Conservation (phyloP, 2,113 vertebrate genomes). For the Nothobranchius furzeri region DNA sequence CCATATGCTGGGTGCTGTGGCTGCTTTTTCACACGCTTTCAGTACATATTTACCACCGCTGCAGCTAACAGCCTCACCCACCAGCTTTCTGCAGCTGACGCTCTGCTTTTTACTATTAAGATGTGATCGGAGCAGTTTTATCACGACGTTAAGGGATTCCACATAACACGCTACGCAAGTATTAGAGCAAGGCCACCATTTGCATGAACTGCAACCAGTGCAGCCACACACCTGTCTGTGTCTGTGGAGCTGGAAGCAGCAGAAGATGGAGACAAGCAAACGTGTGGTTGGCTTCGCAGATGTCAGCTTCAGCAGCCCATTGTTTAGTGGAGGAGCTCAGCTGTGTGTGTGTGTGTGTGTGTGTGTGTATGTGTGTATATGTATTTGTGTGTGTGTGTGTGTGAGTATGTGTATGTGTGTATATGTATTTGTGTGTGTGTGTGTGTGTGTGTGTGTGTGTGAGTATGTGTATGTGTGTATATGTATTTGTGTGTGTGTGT, state of each 20-base stretch:
- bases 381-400: no score
- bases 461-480: no score
- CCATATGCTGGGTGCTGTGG: slow-evolving; percentile 73
- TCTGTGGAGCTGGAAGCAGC: slow-evolving; percentile 1
- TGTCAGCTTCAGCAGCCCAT: slow-evolving; percentile 18
- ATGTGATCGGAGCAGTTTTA: background rate
- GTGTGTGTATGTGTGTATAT: no score
- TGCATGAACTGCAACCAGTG: slow-evolving; percentile 1
- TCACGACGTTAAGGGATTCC: background rate
- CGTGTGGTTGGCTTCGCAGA: slow-evolving; percentile 39
- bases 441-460: no score
- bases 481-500: no score
- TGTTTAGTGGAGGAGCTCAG: slow-evolving; percentile 15
- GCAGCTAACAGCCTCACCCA: slow-evolving; percentile 39
- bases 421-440: no score
- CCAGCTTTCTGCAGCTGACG: slow-evolving; percentile 20
- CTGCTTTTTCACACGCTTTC: slow-evolving; percentile 68
- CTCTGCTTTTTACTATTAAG: background rate
- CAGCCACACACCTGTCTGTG: slow-evolving; percentile 39
- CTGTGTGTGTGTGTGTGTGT: no score
- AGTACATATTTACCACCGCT: slow-evolving; percentile 69
- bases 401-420: no score
- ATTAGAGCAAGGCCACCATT: slow-evolving; percentile 2
- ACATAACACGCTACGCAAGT: slow-evolving; percentile 26
- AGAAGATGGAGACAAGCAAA: slow-evolving; percentile 30